Conservation (phyloP, 2,888 invertebrate genomes). For the Drosophila atroscutellata region DNA sequence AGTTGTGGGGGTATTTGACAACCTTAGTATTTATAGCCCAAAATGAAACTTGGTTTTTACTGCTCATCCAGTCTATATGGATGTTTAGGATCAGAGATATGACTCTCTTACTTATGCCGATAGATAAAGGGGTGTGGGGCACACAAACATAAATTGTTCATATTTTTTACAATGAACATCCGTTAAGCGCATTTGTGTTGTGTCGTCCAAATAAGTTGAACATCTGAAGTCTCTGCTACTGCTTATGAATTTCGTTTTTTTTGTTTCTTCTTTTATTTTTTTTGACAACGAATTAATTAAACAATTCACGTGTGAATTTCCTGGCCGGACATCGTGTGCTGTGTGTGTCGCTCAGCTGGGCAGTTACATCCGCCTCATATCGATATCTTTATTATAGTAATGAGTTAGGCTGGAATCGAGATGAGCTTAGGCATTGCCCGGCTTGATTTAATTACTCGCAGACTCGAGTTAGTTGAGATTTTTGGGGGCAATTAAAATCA, state of each 20-base stretch:
- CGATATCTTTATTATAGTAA: slow-evolving; percentile 37
- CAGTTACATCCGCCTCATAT: slow-evolving; percentile 50
- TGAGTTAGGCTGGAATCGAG: slow-evolving; percentile 7
- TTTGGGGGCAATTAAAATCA: slow-evolving; percentile 6
- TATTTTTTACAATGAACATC: slow-evolving; percentile 45
- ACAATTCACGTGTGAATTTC: slow-evolving; percentile 83
- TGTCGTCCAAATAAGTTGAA: slow-evolving; percentile 3
- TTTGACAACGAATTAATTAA: slow-evolving; percentile 72
- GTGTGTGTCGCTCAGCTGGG: slow-evolving; percentile 13
- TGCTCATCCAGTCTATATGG: not conserved
- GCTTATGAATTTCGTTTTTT: slow-evolving; percentile 30
- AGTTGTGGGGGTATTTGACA: not conserved
- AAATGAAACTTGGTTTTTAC: not conserved
- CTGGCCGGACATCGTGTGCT: slow-evolving; percentile 56
- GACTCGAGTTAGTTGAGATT: not conserved
- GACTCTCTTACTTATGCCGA: no score
- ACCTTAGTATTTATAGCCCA: not conserved
- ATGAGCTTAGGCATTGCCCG: slow-evolving; percentile 2
- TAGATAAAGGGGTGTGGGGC: not conserved
- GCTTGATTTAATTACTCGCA: slow-evolving; percentile 1
- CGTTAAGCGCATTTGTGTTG: slow-evolving; percentile 52
- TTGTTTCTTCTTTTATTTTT: slow-evolving; percentile 17
- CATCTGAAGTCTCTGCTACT: not conserved
- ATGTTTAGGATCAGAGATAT: not conserved
- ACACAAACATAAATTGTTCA: slow-evolving; percentile 18